Percentiles rank a stretch among this genome's conserved stretches.
Conservation (phyloP, 2,113 vertebrate species). For the Embiotoca jacksoni region DNA sequence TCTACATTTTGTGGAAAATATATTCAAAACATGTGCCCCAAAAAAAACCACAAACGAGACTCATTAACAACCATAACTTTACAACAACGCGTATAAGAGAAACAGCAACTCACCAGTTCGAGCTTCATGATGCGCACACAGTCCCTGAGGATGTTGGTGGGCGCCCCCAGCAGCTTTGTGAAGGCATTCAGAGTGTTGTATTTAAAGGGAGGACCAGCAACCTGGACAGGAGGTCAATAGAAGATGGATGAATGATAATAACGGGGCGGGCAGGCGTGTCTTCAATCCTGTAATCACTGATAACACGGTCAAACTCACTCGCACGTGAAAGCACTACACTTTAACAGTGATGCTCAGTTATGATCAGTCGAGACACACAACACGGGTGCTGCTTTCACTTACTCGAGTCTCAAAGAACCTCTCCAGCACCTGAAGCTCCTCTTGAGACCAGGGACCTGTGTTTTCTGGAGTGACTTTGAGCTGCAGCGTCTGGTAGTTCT, state of each 20-base stretch:
- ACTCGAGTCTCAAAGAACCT: constrained; percentile 99
- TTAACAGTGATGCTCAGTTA: too few relatives aligned
- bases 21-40: too few relatives aligned
- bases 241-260: background rate
- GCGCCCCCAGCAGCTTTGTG: constrained; percentile 96
- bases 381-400: constrained; percentile 25
- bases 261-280: background rate
- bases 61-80: too few relatives aligned
- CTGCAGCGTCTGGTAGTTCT: constrained; percentile 98
- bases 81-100: background rate
- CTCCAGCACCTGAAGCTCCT: constrained; percentile 97
- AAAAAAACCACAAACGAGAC: too few relatives aligned
- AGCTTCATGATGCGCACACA: constrained; percentile 99
- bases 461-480: constrained; percentile 99
- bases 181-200: constrained; percentile 99
- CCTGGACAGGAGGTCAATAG: constrained; percentile 78
- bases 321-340: too few relatives aligned
- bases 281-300: background rate
- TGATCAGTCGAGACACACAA: too few relatives aligned
- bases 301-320: background rate
- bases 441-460: constrained; percentile 95
- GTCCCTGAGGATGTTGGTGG: constrained; percentile 96
- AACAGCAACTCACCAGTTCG: constrained; percentile 90
- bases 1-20: background rate
- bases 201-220: constrained; percentile 98